Base-by-base conservation (phyloP, 1,140 invertebrate genomes). In the Drosophila kanapiae region DNA sequence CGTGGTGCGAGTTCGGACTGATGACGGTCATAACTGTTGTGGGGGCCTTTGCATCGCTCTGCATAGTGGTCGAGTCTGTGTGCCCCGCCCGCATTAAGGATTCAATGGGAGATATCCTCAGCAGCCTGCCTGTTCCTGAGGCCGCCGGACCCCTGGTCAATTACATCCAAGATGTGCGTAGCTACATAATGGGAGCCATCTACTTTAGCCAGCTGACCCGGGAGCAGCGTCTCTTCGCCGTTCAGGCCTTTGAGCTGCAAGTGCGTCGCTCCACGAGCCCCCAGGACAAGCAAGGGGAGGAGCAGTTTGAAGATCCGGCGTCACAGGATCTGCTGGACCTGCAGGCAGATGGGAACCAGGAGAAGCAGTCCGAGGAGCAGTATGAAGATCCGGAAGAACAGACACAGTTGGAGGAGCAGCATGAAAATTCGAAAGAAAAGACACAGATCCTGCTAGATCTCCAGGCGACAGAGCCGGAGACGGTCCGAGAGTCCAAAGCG, bases 221-320 rank as follows among this genome's bases (percentile, higher is more conserved):
- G 23, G 43, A 76, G 43, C 71, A 84, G 33, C 64, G 81, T 2
- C 14, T 75, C 18, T 57, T 62, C 6, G 53, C 63, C 2, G 42
- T 84, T 8, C 76, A 35, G 7, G 56, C 74, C 7, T 70, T 83
- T 35, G 49, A 79, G 37, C 9, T 54, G 40, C 76, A 80, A 49
- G 23, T 74, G 23, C 56, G 45, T 29, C 63, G 23, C 4, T 31
- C 27, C 9, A 23, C 6, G 14, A 31, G 27, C 7, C 2, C 13
- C 7, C 6, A 6, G 16, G 7, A 23, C 14, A 42, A 60, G 3
- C 5, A 45, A 5, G 1, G 31, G 4, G 4, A 35, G 3, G 11
- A 13, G 11, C 16, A 2, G 13, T 1, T 31, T 38, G 27, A 31
- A 38, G 18, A 16, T 14, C 14, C n/a, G 6, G 31, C 23, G 1